These are phyloP conservation scores for Diplosoma virens DNA, from an alignment of 23 tunicate genomes.

Conservation along the genomic window DNA sequence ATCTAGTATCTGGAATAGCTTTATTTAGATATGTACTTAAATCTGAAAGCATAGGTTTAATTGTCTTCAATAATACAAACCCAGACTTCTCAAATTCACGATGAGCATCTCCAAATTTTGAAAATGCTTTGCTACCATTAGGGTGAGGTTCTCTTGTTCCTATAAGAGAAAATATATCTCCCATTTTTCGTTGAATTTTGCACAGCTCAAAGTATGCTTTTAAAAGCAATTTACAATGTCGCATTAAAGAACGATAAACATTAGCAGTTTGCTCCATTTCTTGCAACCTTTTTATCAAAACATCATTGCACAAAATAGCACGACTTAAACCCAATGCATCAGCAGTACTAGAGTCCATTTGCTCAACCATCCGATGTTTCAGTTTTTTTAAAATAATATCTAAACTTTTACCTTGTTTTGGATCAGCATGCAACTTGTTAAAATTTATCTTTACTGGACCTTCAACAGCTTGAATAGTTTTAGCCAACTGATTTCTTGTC, in stretches of 20 bases:
- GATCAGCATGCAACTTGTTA: conserved; percentile 93
- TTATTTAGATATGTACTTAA: conserved; percentile 84
- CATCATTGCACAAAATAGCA: conserved; percentile 92
- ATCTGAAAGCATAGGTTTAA: conserved; percentile 82
- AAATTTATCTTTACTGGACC: conserved; percentile 75
- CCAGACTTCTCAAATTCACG: conserved; percentile 88
- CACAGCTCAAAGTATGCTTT: conserved; percentile 86
- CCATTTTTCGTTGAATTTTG: conserved; percentile 71
- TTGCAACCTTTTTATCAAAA: conserved; percentile 69
- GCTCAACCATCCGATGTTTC: conserved; percentile 84
- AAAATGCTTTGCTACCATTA: conserved; percentile 58
- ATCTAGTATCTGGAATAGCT: conserved; percentile 86
- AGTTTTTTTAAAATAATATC: conserved; percentile 86
- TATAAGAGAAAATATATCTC: conserved; percentile 72
- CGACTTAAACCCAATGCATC: conserved; percentile 93
- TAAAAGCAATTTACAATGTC: conserved; percentile 58
- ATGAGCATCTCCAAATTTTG: conserved; percentile 75
- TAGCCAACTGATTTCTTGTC: conserved; percentile 82
- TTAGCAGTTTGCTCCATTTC: conserved; percentile 79
- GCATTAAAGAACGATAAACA: conserved; percentile 61
- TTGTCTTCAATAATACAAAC: conserved; percentile 57
- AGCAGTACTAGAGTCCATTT: conserved; percentile 96
- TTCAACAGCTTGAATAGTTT: conserved; percentile 72
- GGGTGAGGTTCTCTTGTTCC: conserved; percentile 59
- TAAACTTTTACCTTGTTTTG: conserved; percentile 90